These are phyloP conservation scores for Elysia crispata DNA, from an alignment of 2,888 invertebrate species.

Conservation along the genomic window DNA sequence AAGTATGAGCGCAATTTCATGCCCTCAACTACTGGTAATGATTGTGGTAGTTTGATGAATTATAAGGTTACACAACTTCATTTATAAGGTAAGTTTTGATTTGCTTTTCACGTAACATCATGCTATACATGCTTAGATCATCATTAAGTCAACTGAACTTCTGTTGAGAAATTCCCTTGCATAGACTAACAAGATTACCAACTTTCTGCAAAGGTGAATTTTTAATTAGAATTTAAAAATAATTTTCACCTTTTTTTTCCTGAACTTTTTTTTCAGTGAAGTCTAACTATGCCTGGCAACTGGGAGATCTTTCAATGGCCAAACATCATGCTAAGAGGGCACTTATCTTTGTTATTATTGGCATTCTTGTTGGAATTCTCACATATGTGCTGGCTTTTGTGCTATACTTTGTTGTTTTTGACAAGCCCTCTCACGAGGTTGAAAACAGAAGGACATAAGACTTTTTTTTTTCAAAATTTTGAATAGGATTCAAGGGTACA, in stretches of 20 bases:
- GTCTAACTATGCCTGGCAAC: conserved; percentile 70
- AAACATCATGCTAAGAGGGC: conserved; percentile 64
- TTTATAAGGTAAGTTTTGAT: no score
- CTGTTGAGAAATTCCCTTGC: no score
- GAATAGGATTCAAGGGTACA: no score
- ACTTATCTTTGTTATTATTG: conserved; percentile 65
- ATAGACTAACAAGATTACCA: no score
- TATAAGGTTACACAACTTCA: no score
- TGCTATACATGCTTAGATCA: no score
- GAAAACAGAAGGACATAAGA: not conserved
- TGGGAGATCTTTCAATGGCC: conserved; percentile 64
- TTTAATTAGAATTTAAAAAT: not conserved
- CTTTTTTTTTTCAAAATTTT: no score
- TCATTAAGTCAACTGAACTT: no score
- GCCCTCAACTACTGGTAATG: no score
- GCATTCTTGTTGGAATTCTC: conserved; percentile 61
- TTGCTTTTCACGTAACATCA: no score
- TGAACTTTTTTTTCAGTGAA: conserved; percentile 60
- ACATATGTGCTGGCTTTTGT: conserved; percentile 66
- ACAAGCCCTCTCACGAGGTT: conserved; percentile 3
- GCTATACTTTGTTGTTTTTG: conserved; percentile 59
- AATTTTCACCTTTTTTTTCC: not conserved
- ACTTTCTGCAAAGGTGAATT: not conserved
- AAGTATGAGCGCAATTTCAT: no score
- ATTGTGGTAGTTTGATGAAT: no score